Evolutionary conservation across 1,140 invertebrate species (phyloP), one percentile per base, ranked within the genome.

Genomic region (Anoplolepis gracilipes): DNA sequence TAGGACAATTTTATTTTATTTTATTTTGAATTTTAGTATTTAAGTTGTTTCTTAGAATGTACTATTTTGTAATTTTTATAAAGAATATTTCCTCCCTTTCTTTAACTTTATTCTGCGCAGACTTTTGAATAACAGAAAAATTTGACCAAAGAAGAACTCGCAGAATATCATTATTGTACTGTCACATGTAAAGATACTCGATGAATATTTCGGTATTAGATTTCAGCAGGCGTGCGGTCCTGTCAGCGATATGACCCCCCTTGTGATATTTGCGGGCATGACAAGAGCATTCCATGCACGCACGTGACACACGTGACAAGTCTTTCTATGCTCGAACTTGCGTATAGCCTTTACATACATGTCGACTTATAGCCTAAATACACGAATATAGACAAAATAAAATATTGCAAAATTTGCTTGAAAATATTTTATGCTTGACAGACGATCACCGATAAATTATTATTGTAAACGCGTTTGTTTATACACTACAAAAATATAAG

Each of bases 161-260:
- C 36, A 42, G 87, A 85, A 86, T 90, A 90, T 90, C 53, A 88
- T 88, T 88, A 88, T 90, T 67, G 57, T 55, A 30, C 42, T 55
- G 69, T 36, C 88, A 81, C 70, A 62, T 81, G 72, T 69, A 72
- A 46, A 69, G 30, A 49, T 77, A 79, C 49, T 57, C 28, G 16
- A 8, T 28, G 22, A 79, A 87, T 79, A 77, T 72, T 69, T 88
- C 13, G 67, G 77, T 78, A 88, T 90, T 88, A 82, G 79, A 84
- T 90, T 90, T 90, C 88, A 88, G 64, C 86, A 49, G 77, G 78
- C 73, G 88, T 89, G 70, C 69, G 62, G n/a, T 39, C 49, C 59
- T 61, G 75, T 36, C 53, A 64, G 42, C 88, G 76, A 87, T n/a
- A 89, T 28, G 55, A 22, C 53, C 49, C 25, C n/a, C 59, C n/a